phyloP scores from a whole-genome alignment of 2,888 invertebrate species.

The Luperina nickerlii region DNA sequence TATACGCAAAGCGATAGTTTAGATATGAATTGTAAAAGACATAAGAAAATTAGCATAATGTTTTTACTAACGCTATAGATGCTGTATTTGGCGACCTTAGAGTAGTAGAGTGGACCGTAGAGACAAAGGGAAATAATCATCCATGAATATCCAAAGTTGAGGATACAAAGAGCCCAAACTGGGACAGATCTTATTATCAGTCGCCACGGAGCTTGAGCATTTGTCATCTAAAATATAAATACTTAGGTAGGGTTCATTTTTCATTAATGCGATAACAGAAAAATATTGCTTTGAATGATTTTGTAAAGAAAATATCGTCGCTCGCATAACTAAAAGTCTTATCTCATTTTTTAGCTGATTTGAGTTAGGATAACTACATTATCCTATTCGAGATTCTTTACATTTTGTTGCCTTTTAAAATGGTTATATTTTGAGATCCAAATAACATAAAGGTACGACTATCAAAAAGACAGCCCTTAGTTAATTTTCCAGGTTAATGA shows the following conservation, averaged over 20 bases:
- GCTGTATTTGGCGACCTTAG: conserved; percentile 76
- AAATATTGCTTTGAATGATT: neutral
- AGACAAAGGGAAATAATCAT: conserved; percentile 84
- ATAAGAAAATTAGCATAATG: neutral
- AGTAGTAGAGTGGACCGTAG: conserved; percentile 84
- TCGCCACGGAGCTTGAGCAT: conserved; percentile 83
- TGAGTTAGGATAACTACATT: too few species aligned
- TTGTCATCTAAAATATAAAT: conserved; percentile 78
- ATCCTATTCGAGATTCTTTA: too few species aligned
- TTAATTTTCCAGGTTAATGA: neutral
- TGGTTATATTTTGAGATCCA: too few species aligned
- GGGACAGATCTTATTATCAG: conserved; percentile 81
- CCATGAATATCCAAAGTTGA: conserved; percentile 88
- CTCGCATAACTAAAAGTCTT: too few species aligned
- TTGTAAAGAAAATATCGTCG: neutral
- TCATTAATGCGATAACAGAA: neutral
- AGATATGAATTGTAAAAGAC: neutral
- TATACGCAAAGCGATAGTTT: neutral
- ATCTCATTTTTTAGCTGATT: too few species aligned
- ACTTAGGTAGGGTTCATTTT: neutral
- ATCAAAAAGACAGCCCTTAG: neutral
- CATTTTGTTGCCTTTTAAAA: too few species aligned
- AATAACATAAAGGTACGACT: neutral
- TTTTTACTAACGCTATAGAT: conserved; percentile 80
- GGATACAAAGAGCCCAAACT: conserved; percentile 84